These are phyloP conservation scores for Ypsolopha scabrella DNA, from an alignment of 2,888 invertebrate species.

Conservation along the genomic window DNA sequence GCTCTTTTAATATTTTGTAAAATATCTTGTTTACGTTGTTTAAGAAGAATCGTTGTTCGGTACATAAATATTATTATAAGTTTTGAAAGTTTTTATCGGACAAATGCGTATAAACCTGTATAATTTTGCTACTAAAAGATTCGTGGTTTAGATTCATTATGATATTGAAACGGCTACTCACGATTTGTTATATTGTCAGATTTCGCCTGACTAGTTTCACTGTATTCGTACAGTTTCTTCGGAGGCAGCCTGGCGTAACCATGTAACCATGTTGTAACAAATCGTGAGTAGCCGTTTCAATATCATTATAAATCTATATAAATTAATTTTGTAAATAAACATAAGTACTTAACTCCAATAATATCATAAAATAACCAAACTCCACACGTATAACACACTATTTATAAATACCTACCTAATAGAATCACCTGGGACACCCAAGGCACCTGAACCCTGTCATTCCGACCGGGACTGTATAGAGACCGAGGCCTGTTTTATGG, in stretches of 20 bases:
- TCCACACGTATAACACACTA: conserved; percentile 39
- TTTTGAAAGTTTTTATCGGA: conserved; percentile 37
- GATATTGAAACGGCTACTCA: no score
- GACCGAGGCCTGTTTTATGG: conserved; percentile 86
- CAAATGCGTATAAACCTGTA: conserved; percentile 33
- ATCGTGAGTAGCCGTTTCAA: no score
- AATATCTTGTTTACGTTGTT: no score
- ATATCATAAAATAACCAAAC: neutral
- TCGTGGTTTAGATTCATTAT: no score
- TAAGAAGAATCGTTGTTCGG: neutral
- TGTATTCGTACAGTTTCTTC: no score
- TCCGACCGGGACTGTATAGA: conserved; percentile 87
- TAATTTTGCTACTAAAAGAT: conserved; percentile 6
- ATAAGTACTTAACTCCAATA: conserved; percentile 16
- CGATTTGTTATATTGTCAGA: no score
- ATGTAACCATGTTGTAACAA: no score
- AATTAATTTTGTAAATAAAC: conserved; percentile 25
- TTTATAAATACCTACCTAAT: conserved; percentile 28
- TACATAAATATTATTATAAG: neutral
- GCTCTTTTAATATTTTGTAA: conserved; percentile 16
- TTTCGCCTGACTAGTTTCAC: no score
- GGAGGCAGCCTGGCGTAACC: no score
- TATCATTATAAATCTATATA: no score
- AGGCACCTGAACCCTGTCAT: conserved; percentile 83
- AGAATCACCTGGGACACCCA: conserved; percentile 79